Evolutionary conservation across 2,113 vertebrate genomes (phyloP), one percentile per base, ranked within the genome.

Genomic region (Rhodinocichla rosea): DNA sequence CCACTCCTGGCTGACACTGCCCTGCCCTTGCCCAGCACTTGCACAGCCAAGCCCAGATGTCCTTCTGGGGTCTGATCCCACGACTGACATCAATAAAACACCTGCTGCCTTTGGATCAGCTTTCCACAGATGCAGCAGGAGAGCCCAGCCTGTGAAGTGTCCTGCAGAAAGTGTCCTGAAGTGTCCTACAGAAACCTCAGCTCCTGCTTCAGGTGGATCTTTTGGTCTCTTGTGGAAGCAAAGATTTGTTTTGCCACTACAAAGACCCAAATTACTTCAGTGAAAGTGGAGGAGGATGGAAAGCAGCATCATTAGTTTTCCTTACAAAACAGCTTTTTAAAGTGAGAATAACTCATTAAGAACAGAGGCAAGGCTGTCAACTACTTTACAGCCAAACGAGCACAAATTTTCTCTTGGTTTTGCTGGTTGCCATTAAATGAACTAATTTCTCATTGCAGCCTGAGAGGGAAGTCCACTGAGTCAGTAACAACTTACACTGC

Each of bases 1-100:
- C 23, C 60, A 3, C 27, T n/a, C 62, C 44, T 0, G 0, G 9
- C 39, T 64, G 53, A 8, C 17, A 11, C 73, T 57, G 28, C 50
- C 52, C 71, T 80, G 71, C 15, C 75, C 52, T 65, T 15, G 44
- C 3, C 16, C 60, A 10, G 3, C 47, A 28, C 60, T 9, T 1
- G 10, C 1, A 22, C 30, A 55, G 21, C 63, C 67, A 55, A 62
- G 30, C 45, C 50, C 60, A 28, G 33, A 3, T 18, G 24, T 21
- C 78, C 56, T 87, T 11, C 80, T 35, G 35, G 37, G 47, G 24
- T 67, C 55, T 44, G 70, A 59, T 65, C 42, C 37, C 59, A 19
- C 8, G 2, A 1, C 40, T 8, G 30, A 40, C 56, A 74, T 75
- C 80, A 56, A 4, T 44, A 28, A 77, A 77, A 57, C 40, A 33